Percentiles rank a stretch among this genome's conserved stretches.
phyloP scores from a whole-genome alignment of 2,888 invertebrate species.

The Hyles lineata region DNA sequence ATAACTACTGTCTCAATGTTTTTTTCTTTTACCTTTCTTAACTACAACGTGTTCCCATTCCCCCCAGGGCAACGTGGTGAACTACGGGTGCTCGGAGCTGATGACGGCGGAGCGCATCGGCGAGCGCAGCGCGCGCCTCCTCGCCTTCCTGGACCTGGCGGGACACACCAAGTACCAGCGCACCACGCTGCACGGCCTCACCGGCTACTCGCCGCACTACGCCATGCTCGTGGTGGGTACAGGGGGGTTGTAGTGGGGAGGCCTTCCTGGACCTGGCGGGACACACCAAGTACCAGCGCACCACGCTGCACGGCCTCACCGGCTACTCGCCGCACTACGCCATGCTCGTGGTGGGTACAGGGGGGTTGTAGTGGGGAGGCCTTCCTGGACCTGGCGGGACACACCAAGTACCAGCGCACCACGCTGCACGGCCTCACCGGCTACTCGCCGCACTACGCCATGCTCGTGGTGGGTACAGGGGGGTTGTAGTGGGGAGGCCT shows the following conservation, averaged over 20 bases:
- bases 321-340: slow-evolving; percentile 95
- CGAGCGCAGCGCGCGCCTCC: slow-evolving; percentile 95
- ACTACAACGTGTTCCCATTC: not conserved
- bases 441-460: slow-evolving; percentile 92
- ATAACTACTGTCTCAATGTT: too few species aligned
- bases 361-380: too few species aligned
- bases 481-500: too few species aligned
- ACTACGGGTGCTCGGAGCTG: slow-evolving; percentile 94
- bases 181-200: slow-evolving; percentile 97
- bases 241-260: too few species aligned
- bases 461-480: slow-evolving; percentile 67
- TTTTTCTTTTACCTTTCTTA: too few species aligned
- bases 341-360: slow-evolving; percentile 69
- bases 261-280: slow-evolving; percentile 98
- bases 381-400: slow-evolving; percentile 97
- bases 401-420: slow-evolving; percentile 97
- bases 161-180: slow-evolving; percentile 98
- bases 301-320: slow-evolving; percentile 97
- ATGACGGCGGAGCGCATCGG: slow-evolving; percentile 97
- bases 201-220: slow-evolving; percentile 95
- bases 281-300: slow-evolving; percentile 97
- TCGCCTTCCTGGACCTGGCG: slow-evolving; percentile 97
- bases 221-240: slow-evolving; percentile 74
- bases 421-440: slow-evolving; percentile 97
- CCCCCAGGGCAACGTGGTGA: slow-evolving; percentile 91